Conservation (phyloP, 2,113 vertebrate species). For the Epinephelus cyanopodus region DNA sequence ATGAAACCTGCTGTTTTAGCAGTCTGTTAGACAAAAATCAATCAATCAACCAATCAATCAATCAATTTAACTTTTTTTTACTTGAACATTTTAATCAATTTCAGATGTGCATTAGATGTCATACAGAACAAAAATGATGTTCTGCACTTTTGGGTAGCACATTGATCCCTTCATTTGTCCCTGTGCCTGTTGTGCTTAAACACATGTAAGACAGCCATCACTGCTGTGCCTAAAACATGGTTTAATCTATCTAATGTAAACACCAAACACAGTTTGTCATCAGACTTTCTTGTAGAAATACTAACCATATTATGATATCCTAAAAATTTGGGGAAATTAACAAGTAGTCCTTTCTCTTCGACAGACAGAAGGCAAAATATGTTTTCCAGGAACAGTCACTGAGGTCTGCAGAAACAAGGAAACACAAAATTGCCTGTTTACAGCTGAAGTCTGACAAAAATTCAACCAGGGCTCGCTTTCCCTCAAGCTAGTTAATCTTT, state of each 20-base stretch:
- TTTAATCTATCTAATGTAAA: background rate
- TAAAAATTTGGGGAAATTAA: background rate
- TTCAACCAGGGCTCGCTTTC: background rate
- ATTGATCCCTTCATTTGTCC: background rate
- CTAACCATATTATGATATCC: background rate
- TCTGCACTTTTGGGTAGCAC: too few species aligned
- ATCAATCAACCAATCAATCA: too few species aligned
- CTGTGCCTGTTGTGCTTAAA: background rate
- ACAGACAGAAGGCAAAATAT: background rate
- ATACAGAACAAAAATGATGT: too few species aligned
- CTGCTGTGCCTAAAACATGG: background rate
- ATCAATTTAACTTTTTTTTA: too few species aligned
- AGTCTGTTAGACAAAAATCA: too few species aligned
- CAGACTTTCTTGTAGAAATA: background rate
- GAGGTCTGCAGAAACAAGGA: slow-evolving; percentile 1
- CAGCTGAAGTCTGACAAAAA: background rate
- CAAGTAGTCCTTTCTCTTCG: background rate
- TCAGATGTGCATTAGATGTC: too few species aligned
- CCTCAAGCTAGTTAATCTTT: slow-evolving; percentile 12
- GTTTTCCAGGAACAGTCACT: background rate
- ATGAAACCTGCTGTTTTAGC: background rate
- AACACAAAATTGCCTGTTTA: slow-evolving; percentile 23
- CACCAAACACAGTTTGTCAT: background rate
- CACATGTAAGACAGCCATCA: background rate
- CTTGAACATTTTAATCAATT: too few species aligned